These are phyloP conservation scores for Luffia ferchaultella DNA, from an alignment of 2,888 invertebrate genomes.

Conservation along the genomic window DNA sequence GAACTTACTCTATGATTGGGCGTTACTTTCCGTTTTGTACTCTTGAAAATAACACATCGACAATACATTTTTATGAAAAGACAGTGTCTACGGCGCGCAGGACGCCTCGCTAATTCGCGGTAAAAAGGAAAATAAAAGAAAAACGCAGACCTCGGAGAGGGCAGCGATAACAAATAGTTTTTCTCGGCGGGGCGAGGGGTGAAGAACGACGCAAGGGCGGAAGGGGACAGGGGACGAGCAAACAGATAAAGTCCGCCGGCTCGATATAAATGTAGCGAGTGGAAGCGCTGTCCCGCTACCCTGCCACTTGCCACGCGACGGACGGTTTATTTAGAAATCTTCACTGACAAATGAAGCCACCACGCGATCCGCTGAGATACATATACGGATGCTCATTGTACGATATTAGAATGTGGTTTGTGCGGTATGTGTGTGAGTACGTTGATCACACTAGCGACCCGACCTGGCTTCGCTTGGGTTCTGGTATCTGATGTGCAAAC, in stretches of 20 bases:
- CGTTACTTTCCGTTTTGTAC: too few species aligned
- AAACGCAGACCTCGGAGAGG: conserved; percentile 14
- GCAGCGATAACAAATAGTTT: conserved; percentile 40
- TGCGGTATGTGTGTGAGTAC: too few species aligned
- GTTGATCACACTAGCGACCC: too few species aligned
- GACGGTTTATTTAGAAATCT: neutral
- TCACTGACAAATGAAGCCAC: neutral
- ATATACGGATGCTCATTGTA: too few species aligned
- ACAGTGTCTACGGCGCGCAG: conserved; percentile 16
- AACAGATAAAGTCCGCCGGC: conserved; percentile 27
- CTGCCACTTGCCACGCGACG: neutral
- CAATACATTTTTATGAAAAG: too few species aligned
- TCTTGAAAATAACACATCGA: too few species aligned
- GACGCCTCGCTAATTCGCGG: conserved; percentile 27
- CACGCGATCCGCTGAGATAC: too few species aligned
- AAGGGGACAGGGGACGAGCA: conserved; percentile 11
- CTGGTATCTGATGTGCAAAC: too few species aligned
- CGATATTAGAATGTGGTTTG: too few species aligned
- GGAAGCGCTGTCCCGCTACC: neutral
- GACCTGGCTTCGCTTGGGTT: too few species aligned
- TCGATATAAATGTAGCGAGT: neutral
- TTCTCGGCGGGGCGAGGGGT: conserved; percentile 15
- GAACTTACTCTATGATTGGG: too few species aligned
- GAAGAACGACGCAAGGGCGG: conserved; percentile 16
- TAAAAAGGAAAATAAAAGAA: conserved; percentile 20